phyloP scores from a whole-genome alignment of 64 coral and sea anemone species.

The Porites lutea region DNA sequence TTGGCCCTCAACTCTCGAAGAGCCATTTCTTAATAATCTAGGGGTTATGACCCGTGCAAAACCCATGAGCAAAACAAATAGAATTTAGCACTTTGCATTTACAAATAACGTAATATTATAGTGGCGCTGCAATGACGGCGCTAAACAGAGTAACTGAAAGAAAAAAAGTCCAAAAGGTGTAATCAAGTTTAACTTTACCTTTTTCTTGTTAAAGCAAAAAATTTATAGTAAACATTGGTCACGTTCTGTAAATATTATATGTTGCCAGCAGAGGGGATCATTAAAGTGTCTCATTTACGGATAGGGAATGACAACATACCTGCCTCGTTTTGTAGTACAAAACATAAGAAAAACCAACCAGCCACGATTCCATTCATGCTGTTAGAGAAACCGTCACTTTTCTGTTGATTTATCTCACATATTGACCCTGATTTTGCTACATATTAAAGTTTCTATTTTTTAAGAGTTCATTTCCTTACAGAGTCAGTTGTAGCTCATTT shows the following conservation, averaged over 20 bases:
- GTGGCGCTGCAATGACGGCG: too few relatives aligned
- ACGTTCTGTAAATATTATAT: neutral
- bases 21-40: too few relatives aligned
- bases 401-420: neutral
- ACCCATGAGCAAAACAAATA: neutral
- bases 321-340: neutral
- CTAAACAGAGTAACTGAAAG: too few relatives aligned
- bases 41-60: neutral
- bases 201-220: too few relatives aligned
- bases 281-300: too few relatives aligned
- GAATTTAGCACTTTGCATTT: neutral
- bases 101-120: too few relatives aligned
- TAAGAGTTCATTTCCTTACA: neutral
- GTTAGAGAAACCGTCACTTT: neutral
- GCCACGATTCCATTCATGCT: neutral
- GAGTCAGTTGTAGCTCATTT: conserved; percentile 1
- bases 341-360: conserved; percentile 8
- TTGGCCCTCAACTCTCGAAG: too few relatives aligned
- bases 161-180: too few relatives aligned
- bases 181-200: too few relatives aligned
- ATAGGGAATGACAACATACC: neutral
- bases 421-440: neutral
- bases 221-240: too few relatives aligned
- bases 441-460: neutral
- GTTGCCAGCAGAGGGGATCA: neutral